Evolutionary conservation across 1,140 invertebrate species (phyloP).

Genomic region (Patella vulgata): DNA sequence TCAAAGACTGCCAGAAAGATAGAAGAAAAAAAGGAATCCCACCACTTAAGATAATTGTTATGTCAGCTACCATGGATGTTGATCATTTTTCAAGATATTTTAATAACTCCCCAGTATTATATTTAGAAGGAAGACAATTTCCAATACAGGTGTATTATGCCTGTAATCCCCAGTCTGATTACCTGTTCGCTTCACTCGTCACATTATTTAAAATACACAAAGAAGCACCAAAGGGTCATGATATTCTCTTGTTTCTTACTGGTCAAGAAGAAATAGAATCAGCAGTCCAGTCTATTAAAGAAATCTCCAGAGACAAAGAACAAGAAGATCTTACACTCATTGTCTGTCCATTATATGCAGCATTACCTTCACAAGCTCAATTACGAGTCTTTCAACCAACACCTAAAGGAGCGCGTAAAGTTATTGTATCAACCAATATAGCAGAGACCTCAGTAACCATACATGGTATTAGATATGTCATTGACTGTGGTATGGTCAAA

Average conservation of each 20-base stretch:
- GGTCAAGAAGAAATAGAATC: constrained; percentile 99
- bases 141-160: constrained; percentile 81
- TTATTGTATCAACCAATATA: constrained; percentile 97
- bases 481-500: constrained; percentile 96
- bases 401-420: constrained; percentile 82
- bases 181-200: constrained; percentile 78
- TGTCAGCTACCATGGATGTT: constrained; percentile 73
- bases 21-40: constrained; percentile 43
- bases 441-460: constrained; percentile 89
- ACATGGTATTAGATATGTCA: constrained; percentile 89
- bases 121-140: constrained; percentile 89
- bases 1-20: constrained; percentile 71
- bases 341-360: constrained; percentile 91
- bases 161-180: constrained; percentile 83
- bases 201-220: constrained; percentile 93
- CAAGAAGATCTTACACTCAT: constrained; percentile 70
- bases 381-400: constrained; percentile 81
- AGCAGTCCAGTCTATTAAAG: constrained; percentile 79
- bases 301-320: constrained; percentile 73
- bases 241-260: constrained; percentile 97
- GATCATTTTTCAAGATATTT: constrained; percentile 94
- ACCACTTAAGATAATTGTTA: constrained; percentile 64
- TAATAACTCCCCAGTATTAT: constrained; percentile 84
- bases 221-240: constrained; percentile 77
- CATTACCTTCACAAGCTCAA: constrained; percentile 87